A percentile compares a stretch with the other conserved stretches of the same genome.
Conservation (phyloP, 2,113 vertebrate genomes). For the Apteryx owenii region DNA sequence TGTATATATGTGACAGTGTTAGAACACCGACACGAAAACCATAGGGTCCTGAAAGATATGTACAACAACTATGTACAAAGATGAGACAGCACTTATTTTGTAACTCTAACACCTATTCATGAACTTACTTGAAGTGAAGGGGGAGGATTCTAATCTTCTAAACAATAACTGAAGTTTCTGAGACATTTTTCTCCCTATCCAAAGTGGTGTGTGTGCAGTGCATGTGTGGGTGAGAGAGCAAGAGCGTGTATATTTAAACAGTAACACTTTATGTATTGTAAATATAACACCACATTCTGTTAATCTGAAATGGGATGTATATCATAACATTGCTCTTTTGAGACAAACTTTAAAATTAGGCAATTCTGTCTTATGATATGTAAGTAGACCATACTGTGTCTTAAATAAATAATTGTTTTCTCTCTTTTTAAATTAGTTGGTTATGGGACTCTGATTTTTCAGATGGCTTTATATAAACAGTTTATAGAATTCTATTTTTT, state of each 20-base stretch:
- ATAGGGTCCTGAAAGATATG: background rate
- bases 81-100: constrained; percentile 41
- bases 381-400: constrained; percentile 80
- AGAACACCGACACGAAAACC: background rate
- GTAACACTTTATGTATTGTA: constrained; percentile 69
- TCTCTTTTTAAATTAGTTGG: constrained; percentile 74
- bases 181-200: constrained; percentile 38
- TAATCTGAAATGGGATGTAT: constrained; percentile 76
- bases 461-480: constrained; percentile 49
- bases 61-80: background rate
- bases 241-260: constrained; percentile 36
- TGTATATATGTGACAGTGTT: constrained; percentile 53
- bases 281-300: constrained; percentile 72
- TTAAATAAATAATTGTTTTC: constrained; percentile 79
- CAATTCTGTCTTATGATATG: constrained; percentile 77
- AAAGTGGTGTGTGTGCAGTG: background rate
- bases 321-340: constrained; percentile 75
- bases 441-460: constrained; percentile 74
- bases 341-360: constrained; percentile 75
- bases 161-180: background rate
- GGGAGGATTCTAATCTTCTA: constrained; percentile 17
- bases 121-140: constrained; percentile 70
- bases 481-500: background rate
- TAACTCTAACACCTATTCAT: constrained; percentile 70
- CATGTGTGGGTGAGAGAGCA: constrained; percentile 54